These are phyloP conservation scores for Babyrousa celebensis DNA, from an alignment of 2,797 vertebrate species.

Conservation along the genomic window DNA sequence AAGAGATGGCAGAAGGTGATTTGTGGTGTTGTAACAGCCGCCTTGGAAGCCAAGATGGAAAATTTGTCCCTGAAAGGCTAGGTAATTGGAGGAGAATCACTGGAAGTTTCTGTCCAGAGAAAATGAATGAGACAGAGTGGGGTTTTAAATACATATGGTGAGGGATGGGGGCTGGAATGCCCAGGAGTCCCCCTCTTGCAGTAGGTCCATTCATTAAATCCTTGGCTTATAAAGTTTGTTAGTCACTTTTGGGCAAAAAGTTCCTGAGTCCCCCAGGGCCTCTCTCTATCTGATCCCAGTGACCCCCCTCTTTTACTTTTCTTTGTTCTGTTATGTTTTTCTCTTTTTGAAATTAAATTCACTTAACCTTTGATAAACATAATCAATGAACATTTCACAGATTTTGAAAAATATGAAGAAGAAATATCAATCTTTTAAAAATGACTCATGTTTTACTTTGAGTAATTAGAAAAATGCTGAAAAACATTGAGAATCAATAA, in stretches of 20 bases:
- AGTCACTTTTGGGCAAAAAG: conserved; percentile 38
- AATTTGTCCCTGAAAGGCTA: conserved; percentile 74
- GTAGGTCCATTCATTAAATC: conserved; percentile 19
- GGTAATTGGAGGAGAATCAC: conserved; percentile 23
- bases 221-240: conserved; percentile 67
- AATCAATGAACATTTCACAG: conserved; percentile 67
- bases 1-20: conserved; percentile 73
- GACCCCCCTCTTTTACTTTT: conserved; percentile 40
- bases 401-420: conserved; percentile 65
- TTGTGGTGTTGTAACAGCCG: conserved; percentile 51
- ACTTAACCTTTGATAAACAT: conserved; percentile 61
- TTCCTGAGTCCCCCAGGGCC: background rate
- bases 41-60: conserved; percentile 68
- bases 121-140: conserved; percentile 63
- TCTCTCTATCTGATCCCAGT: conserved; percentile 55
- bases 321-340: conserved; percentile 62
- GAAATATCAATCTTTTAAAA: conserved; percentile 60
- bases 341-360: conserved; percentile 71
- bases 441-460: conserved; percentile 56
- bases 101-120: conserved; percentile 67
- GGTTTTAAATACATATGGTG: conserved; percentile 56
- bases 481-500: conserved; percentile 50
- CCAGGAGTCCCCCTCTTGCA: conserved; percentile 39
- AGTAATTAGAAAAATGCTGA: conserved; percentile 56
- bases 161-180: background rate